Base-by-base conservation (phyloP, 2,888 invertebrate genomes). In the Phalera bucephala region DNA sequence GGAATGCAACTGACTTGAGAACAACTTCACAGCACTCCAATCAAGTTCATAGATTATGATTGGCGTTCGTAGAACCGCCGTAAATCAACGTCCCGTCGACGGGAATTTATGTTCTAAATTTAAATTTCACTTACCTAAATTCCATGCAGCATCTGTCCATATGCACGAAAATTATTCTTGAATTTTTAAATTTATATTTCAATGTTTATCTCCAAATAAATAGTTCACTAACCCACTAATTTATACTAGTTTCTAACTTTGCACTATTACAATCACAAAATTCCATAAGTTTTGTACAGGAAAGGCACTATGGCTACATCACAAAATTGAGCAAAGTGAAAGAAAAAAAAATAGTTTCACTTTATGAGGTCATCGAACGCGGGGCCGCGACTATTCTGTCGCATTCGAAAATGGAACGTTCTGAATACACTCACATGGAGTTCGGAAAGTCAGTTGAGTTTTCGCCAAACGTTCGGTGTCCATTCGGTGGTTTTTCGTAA, bases 31-130 rank as follows among this genome's bases (percentile, higher is more conserved):
- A 34, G 35, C 58, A 63, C 52, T 76, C 61, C 79, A 83, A 85
- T 83, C 87, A 87, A 88, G 87, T 87, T 88, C 88, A 88, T 84
- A 87, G 87, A 88, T 85, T 85, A 83, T 73, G 82, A 87, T 80
- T 84, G 84, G 79, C 84, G 69, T 78, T 70, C 73, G 66, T 67
- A 69, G 67, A 68, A 72, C 58, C n/a, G 14, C 9, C 13, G 25
- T 25, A 6, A 26, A 25, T 26, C 26, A n/a, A 29, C 27, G 27
- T 14, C 9, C 9, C 15, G 8, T 26, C 4, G 13, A 26, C 2
- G 13, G 13, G 15, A 36, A 41, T 52, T 36, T 32, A 36, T 17
- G 39, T n/a, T 17, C 26, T n/a, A 31, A 33, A 48, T 38, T 32
- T 43, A 37, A 39, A 27, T 35, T 25, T 11, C 17, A 75, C 86